Evolutionary conservation across 2,113 vertebrate species (phyloP).

Genomic region (Poeciliopsis prolifica): DNA sequence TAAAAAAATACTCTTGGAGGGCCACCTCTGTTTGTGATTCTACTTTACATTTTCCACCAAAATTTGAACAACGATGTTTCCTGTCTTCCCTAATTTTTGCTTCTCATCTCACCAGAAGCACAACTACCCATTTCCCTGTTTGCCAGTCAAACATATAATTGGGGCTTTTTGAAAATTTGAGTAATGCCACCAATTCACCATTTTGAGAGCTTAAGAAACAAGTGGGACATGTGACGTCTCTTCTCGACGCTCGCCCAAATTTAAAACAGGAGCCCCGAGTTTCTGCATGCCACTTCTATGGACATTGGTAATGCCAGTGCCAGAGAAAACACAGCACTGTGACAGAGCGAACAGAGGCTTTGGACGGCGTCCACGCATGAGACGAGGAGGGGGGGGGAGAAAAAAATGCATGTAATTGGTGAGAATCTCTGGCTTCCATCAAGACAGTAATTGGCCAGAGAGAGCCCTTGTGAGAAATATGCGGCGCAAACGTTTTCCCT

Average conservation of each 20-base stretch:
- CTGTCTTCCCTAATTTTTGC: constrained; percentile 26
- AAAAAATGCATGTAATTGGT: constrained; percentile 79
- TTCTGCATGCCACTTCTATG: constrained; percentile 56
- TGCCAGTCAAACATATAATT: constrained; percentile 63
- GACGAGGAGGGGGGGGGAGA: constrained; percentile 45
- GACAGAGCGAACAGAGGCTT: constrained; percentile 61
- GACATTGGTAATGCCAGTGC: constrained; percentile 43
- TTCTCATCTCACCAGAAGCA: constrained; percentile 44
- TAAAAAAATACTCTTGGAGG: constrained; percentile 68
- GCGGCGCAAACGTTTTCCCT: constrained; percentile 72
- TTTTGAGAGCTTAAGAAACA: constrained; percentile 37
- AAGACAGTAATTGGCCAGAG: constrained; percentile 74
- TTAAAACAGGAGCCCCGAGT: constrained; percentile 43
- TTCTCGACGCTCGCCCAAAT: constrained; percentile 42
- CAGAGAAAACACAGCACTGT: constrained; percentile 54
- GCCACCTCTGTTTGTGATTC: constrained; percentile 65
- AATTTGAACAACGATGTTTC: constrained; percentile 45
- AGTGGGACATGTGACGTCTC: constrained; percentile 53
- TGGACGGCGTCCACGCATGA: constrained; percentile 65
- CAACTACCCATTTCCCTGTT: constrained; percentile 40
- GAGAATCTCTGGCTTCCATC: constrained; percentile 78
- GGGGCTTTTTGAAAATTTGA: constrained; percentile 47
- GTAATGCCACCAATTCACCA: constrained; percentile 42
- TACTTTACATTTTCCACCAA: constrained; percentile 12
- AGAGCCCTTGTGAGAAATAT: constrained; percentile 76